phyloP scores from a whole-genome alignment of 2,113 vertebrate species.

The Zootoca vivipara region DNA sequence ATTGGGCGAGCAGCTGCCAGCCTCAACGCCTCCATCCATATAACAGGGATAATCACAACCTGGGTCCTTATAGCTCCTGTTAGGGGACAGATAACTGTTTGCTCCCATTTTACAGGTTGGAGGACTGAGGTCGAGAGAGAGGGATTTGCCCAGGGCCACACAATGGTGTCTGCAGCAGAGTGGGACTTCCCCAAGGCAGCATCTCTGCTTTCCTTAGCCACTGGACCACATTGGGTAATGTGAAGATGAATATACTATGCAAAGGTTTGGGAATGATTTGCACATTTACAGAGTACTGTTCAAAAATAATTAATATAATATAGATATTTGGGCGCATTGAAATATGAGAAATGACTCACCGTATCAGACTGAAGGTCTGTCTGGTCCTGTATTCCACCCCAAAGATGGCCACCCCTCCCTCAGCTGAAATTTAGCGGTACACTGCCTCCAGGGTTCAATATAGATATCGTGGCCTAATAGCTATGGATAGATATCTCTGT shows the following conservation, averaged over 20 bases:
- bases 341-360: not conserved
- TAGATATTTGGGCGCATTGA: not conserved
- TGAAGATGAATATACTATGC: not conserved
- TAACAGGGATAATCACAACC: not conserved
- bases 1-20: not conserved
- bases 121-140: not conserved
- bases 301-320: not conserved
- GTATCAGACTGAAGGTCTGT: not conserved
- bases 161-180: not conserved
- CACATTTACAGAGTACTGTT: not conserved
- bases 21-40: not conserved
- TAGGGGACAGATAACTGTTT: not conserved
- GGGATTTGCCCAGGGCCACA: not conserved
- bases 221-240: not conserved
- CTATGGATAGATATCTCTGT: not conserved
- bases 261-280: not conserved
- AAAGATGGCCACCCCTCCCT: not conserved
- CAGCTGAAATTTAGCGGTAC: not conserved
- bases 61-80: too few species aligned
- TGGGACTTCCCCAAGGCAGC: not conserved
- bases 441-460: not conserved
- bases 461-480: not conserved
- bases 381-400: too few species aligned
- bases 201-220: too few species aligned
- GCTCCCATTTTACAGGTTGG: not conserved